Percentiles rank a stretch among this genome's conserved stretches.
Conservation (phyloP, 1,140 invertebrate species). For the Bombus affinis region DNA sequence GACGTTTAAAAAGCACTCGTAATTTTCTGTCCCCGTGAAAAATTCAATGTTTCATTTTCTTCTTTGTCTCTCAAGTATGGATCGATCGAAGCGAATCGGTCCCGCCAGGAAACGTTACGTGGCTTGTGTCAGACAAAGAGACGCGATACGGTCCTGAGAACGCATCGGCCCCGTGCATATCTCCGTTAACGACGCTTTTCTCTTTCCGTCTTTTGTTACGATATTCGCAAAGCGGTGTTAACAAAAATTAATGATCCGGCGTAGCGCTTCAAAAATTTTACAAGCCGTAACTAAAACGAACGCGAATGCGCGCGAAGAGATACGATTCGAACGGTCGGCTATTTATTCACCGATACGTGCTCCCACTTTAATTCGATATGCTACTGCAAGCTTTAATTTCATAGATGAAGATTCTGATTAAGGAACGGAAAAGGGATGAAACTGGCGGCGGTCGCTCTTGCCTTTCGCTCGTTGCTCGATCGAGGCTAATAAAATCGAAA, state of each 20-base stretch:
- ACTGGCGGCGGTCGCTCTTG: neutral
- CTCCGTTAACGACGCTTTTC: neutral
- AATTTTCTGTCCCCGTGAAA: slow-evolving; percentile 13
- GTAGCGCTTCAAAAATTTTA: slow-evolving; percentile 44
- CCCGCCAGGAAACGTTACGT: neutral
- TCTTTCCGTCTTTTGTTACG: slow-evolving; percentile 23
- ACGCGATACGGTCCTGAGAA: too few species aligned
- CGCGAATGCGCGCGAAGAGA: neutral
- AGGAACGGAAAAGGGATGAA: neutral
- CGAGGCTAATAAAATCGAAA: slow-evolving; percentile 11
- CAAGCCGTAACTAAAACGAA: neutral
- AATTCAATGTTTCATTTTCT: slow-evolving; percentile 12
- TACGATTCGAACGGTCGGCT: slow-evolving; percentile 25
- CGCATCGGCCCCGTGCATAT: neutral
- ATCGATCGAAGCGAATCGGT: neutral
- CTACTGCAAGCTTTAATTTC: slow-evolving; percentile 29
- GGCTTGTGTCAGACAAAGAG: neutral
- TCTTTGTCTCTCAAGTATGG: neutral
- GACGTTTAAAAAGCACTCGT: neutral
- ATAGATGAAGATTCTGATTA: neutral
- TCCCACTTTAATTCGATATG: slow-evolving; percentile 2
- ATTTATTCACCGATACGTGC: neutral
- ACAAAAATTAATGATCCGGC: slow-evolving; percentile 44
- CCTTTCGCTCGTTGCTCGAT: neutral
- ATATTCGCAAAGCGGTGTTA: slow-evolving; percentile 30